A percentile compares a stretch with the other conserved stretches of the same genome.
phyloP scores from a whole-genome alignment of 2,888 invertebrate species.

The Torymus auratus region DNA sequence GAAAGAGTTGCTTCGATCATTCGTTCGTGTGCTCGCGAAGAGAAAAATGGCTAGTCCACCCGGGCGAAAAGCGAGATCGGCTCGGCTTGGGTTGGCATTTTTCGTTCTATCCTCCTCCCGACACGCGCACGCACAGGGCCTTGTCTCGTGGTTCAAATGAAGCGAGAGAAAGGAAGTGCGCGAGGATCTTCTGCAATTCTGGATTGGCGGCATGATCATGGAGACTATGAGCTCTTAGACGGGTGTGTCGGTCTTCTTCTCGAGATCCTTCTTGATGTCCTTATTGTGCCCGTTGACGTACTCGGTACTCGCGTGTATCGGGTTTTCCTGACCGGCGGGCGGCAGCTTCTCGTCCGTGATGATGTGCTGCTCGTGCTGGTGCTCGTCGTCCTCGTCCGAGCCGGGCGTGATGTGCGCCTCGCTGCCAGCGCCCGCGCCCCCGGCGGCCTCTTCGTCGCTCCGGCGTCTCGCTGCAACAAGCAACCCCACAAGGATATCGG shows the following conservation, averaged over 20 bases:
- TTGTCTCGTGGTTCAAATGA: too few relatives aligned
- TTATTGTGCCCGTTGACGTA: slow-evolving; percentile 81
- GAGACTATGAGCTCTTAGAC: slow-evolving; percentile 75
- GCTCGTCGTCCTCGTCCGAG: slow-evolving; percentile 73
- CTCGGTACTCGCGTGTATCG: slow-evolving; percentile 79
- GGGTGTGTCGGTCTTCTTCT: slow-evolving; percentile 79
- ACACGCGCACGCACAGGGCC: not conserved
- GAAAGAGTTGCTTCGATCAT: slow-evolving; percentile 10
- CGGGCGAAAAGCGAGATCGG: slow-evolving; percentile 22
- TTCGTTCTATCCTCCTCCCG: not conserved
- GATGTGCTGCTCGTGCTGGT: slow-evolving; percentile 72
- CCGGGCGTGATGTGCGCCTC: slow-evolving; percentile 81
- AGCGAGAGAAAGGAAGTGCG: not conserved
- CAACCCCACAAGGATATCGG: slow-evolving; percentile 73
- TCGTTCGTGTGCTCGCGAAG: slow-evolving; percentile 17
- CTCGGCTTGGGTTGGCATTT: slow-evolving; percentile 7
- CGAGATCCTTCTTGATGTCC: slow-evolving; percentile 78
- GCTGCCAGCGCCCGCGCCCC: slow-evolving; percentile 80
- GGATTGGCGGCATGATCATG: not conserved
- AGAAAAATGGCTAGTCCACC: slow-evolving; percentile 25
- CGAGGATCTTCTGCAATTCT: not conserved
- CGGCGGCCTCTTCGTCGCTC: slow-evolving; percentile 79
- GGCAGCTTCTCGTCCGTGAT: slow-evolving; percentile 75
- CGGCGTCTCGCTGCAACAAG: slow-evolving; percentile 77
- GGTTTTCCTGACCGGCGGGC: slow-evolving; percentile 72